Base-by-base conservation (phyloP, 1,140 invertebrate species). In the Drosophila punjabiensis region DNA sequence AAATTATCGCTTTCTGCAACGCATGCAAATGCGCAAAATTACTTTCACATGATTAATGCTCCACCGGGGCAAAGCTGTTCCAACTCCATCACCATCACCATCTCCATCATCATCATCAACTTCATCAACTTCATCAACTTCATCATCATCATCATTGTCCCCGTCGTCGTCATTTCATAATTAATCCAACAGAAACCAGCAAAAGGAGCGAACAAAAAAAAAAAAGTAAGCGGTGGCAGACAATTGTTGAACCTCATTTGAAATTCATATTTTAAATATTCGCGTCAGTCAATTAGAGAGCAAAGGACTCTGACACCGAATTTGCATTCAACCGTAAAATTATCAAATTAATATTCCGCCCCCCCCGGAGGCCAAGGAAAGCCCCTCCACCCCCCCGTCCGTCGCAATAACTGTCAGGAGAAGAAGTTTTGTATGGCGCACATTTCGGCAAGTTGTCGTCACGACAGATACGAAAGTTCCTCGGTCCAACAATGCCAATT, bases 21-120 rank as follows among this genome's bases (percentile, higher is more conserved):
- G 86, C 86, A 89, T 90, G 86, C 86, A 89, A 89, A 90, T 89
- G 79, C 82, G 79, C 82, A 86, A 86, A 89, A 89, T 89, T 90
- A 80, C 86, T 91, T 86, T 85, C 87, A 75, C 77, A 90, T 89
- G 86, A 90, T 90, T 89, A 89, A 89, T 89, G 78, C 78, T 59
- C 48, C 56, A 66, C 74, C 59, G 48, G 59, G 69, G 68, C 74
- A 55, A 67, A 56, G 76, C 35, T 58, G 58, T 30, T 78, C 32
- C 74, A 37, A 18, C 75, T 32, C 41, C 52, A 45, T 2, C 47
- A 24, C 37, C 39, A 74, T 37, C 20, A 14, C 30, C 48, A 76
- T 24, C 43, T 1, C 16, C 60, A 37, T 41, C 55, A 33, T 0
- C 50, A 13, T 4, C 13, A 48, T 35, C 56, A 43, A 24, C 50